Evolutionary conservation across 2,797 vertebrate species (phyloP).

Genomic region (Kryptolebias ocellatus): DNA sequence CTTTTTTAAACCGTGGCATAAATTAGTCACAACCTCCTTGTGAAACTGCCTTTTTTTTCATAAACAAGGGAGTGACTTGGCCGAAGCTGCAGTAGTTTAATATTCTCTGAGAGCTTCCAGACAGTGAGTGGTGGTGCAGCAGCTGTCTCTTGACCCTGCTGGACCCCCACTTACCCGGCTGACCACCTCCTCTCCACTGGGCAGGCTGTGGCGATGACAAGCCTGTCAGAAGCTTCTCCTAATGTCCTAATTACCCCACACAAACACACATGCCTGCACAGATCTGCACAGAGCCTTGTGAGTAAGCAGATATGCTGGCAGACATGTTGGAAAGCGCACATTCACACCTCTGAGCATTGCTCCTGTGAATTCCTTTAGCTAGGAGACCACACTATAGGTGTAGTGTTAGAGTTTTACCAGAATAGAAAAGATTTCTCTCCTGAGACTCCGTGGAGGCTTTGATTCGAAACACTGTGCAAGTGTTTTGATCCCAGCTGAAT

Average conservation of each 20-base stretch:
- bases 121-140: slow-evolving; percentile 79
- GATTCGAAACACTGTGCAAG: slow-evolving; percentile 43
- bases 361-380: slow-evolving; percentile 49
- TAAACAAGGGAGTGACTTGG: slow-evolving; percentile 68
- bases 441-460: slow-evolving; percentile 54
- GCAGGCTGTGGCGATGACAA: slow-evolving; percentile 80
- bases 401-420: slow-evolving; percentile 46
- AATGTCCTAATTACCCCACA: slow-evolving; percentile 82
- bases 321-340: slow-evolving; percentile 31
- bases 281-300: slow-evolving; percentile 3
- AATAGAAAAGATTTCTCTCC: slow-evolving; percentile 57
- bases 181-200: slow-evolving; percentile 76
- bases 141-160: slow-evolving; percentile 78
- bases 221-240: slow-evolving; percentile 82
- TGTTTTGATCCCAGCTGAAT: slow-evolving; percentile 56
- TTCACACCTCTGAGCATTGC: slow-evolving; percentile 26
- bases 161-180: slow-evolving; percentile 74
- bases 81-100: slow-evolving; percentile 70
- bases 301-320: slow-evolving; percentile 38
- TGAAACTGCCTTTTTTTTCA: slow-evolving; percentile 55
- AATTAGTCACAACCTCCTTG: slow-evolving; percentile 52
- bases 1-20: slow-evolving; percentile 58
- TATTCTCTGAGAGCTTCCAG: slow-evolving; percentile 81
- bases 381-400: slow-evolving; percentile 41
- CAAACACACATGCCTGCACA: slow-evolving; percentile 21